Evolutionary conservation across 2,113 vertebrate genomes (phyloP), one percentile per base, ranked within the genome.

Genomic region (Laterallus jamaicensis): DNA sequence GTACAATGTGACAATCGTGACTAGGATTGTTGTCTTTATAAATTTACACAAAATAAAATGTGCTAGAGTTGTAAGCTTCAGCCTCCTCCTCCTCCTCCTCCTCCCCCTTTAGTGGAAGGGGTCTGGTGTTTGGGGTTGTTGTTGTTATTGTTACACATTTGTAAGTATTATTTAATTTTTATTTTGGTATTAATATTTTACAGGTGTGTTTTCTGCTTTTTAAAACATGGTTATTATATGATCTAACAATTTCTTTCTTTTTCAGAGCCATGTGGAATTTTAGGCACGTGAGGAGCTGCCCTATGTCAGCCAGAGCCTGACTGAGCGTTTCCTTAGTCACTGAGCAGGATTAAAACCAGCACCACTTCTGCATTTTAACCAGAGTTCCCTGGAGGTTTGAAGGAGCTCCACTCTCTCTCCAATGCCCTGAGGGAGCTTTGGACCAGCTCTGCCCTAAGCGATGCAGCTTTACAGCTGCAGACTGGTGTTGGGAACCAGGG

Each of bases 1-100:
- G 96, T 97, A 97, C 94, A 98, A 97, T 88, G 90, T 91, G 94
- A 96, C 95, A 95, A 97, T 95, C 94, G 92, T 97, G 97, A 94
- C 94, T 97, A 94, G 91, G 93, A 82, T 94, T 92, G 81, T 97
- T 93, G 95, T 97, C 96, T 98, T 94, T 97, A 96, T 97, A 97
- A 97, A 90, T 93, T 92, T 85, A 90, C 95, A 91, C 83, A 47
- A 97, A 98, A 97, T 95, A 97, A 97, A 98, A 96, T 9, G 90
- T 97, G 96, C 92, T 98, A 98, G 97, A 97, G 95, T 97, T 97
- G 86, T 91, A 95, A 96, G 82, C 83, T 76, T 55, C 59, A 91
- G 92, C 82, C 59, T 9, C 62, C 50, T 59, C 62, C 28, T 64
- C 76, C 74, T 96, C 39, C 66, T 90, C 62, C 35, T 24, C 55